Conservation (phyloP, 2,888 invertebrate genomes). For the Tachystola acroxantha region DNA sequence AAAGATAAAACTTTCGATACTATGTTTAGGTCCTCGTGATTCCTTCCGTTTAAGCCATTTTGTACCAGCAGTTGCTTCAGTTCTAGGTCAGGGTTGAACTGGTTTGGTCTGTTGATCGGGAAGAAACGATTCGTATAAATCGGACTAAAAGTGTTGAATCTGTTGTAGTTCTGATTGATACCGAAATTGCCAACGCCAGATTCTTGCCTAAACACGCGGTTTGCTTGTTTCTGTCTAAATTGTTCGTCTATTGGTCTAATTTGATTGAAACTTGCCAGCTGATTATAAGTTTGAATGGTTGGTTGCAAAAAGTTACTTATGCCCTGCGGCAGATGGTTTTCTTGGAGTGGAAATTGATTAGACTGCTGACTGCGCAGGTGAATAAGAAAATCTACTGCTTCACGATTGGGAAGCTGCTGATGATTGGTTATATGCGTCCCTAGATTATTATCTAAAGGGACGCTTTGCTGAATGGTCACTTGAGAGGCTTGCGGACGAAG, state of each 20-base stretch:
- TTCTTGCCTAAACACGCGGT: conserved; percentile 77
- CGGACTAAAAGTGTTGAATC: conserved; percentile 52
- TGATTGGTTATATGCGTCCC: conserved; percentile 56
- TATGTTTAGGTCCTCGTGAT: conserved; percentile 87
- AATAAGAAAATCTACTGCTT: conserved; percentile 74
- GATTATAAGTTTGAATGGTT: conserved; percentile 45
- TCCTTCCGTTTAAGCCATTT: conserved; percentile 80
- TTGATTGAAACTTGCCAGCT: conserved; percentile 51
- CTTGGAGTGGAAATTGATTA: conserved; percentile 66
- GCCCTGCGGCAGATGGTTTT: conserved; percentile 68
- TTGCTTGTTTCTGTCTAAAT: conserved; percentile 50
- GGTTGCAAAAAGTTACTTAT: conserved; percentile 60
- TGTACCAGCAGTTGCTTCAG: conserved; percentile 81
- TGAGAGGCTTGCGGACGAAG: conserved; percentile 44
- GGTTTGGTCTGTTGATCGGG: conserved; percentile 49
- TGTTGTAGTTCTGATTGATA: conserved; percentile 51
- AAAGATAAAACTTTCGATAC: conserved; percentile 89
- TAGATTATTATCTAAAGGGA: conserved; percentile 40
- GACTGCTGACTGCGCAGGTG: conserved; percentile 64
- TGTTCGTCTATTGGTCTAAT: conserved; percentile 41
- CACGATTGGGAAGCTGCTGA: conserved; percentile 78
- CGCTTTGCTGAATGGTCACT: conserved; percentile 74
- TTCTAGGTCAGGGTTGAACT: conserved; percentile 69
- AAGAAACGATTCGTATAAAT: conserved; percentile 48
- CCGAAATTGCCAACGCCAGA: conserved; percentile 81